Percentiles rank a stretch among this genome's conserved stretches.
phyloP scores from a whole-genome alignment of 2,888 invertebrate species.

The Serrognathus titanus region DNA sequence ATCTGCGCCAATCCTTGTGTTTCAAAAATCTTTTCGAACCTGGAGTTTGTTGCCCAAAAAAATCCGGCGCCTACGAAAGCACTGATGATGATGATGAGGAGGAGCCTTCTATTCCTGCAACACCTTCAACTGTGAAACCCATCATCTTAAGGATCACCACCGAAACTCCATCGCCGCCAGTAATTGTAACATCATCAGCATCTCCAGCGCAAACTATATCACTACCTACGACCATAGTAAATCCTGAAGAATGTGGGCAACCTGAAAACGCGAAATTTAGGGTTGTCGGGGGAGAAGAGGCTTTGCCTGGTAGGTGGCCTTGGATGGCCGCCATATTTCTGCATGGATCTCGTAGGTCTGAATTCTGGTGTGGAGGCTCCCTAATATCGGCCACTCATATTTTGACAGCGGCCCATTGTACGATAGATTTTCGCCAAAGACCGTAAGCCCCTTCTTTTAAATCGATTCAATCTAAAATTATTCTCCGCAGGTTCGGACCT shows the following conservation, averaged over 20 bases:
- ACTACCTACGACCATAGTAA: constrained; percentile 19
- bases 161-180: constrained; percentile 13
- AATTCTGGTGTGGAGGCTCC: constrained; percentile 94
- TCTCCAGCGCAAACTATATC: constrained; percentile 1
- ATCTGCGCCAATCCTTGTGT: constrained; percentile 80
- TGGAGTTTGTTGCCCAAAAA: constrained; percentile 82
- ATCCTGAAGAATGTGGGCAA: constrained; percentile 67
- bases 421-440: constrained; percentile 81
- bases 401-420: constrained; percentile 91
- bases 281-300: constrained; percentile 86
- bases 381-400: constrained; percentile 77
- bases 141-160: constrained; percentile 31
- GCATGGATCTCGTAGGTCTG: constrained; percentile 77
- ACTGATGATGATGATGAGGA: constrained; percentile 13
- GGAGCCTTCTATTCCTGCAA: constrained; percentile 13
- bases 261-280: constrained; percentile 79
- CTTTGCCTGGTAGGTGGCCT: constrained; percentile 86
- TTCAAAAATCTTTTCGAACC: constrained; percentile 89
- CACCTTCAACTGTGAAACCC: constrained; percentile 39
- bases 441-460: constrained; percentile 56
- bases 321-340: constrained; percentile 96
- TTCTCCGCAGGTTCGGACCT: constrained; percentile 70
- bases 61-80: constrained; percentile 38
- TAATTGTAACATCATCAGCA: neutral
- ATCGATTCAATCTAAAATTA: neutral